Conservation (phyloP, 2,888 invertebrate genomes). For the Druceiella hillmani region DNA sequence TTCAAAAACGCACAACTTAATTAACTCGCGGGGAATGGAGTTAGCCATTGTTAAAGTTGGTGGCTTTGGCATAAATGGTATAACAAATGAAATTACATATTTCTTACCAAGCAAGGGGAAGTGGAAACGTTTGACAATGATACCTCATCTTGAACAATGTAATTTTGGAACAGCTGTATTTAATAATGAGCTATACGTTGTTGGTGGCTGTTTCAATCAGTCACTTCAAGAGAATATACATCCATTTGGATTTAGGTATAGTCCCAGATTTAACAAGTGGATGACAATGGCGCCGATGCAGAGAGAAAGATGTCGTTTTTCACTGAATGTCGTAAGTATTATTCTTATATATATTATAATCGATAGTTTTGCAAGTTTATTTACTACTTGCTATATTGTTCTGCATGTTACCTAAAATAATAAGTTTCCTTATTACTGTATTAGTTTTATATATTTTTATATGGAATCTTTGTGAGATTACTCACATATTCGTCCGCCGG, state of each 20-base stretch:
- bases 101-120: conserved; percentile 52
- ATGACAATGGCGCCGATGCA: conserved; percentile 62
- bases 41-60: conserved; percentile 63
- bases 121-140: conserved; percentile 61
- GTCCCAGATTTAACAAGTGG: conserved; percentile 59
- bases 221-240: conserved; percentile 63
- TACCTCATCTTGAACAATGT: conserved; percentile 69
- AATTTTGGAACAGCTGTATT: conserved; percentile 66
- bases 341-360: not conserved
- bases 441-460: no score
- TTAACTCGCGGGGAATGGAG: conserved; percentile 64
- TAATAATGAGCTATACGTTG: conserved; percentile 62
- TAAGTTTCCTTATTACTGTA: not conserved
- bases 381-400: not conserved
- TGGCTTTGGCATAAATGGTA: conserved; percentile 60
- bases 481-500: no score
- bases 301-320: conserved; percentile 60
- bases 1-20: conserved; percentile 30
- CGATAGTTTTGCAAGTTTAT: no score
- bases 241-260: conserved; percentile 64
- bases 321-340: conserved; percentile 51
- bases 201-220: conserved; percentile 68
- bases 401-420: not conserved
- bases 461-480: no score
- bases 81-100: conserved; percentile 64